Evolutionary conservation across 2,888 invertebrate species (phyloP).

Genomic region (Meiosimyza decipiens): DNA sequence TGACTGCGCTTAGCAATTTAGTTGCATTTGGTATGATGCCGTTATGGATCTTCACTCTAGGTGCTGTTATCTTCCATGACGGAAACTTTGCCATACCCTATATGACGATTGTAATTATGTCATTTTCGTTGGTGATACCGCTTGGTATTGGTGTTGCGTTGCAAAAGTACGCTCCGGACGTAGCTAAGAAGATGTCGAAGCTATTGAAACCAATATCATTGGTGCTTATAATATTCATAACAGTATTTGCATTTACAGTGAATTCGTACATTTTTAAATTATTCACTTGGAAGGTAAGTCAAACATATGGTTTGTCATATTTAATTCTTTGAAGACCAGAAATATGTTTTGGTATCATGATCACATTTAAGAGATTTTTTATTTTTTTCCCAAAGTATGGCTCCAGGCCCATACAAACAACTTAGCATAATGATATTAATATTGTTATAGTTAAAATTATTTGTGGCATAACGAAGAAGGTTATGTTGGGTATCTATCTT

Average conservation of each 20-base stretch:
- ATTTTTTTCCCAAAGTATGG: no score
- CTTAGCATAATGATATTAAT: no score
- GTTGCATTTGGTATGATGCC: constrained; percentile 92
- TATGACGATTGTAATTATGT: constrained; percentile 76
- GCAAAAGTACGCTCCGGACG: constrained; percentile 74
- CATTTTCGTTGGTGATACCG: constrained; percentile 80
- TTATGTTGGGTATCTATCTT: no score
- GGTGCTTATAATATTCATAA: constrained; percentile 80
- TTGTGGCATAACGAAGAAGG: no score
- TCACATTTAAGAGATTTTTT: background rate
- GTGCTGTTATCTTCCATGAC: constrained; percentile 76
- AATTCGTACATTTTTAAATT: constrained; percentile 87
- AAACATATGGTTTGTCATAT: background rate
- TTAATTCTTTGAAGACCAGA: background rate
- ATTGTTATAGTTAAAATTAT: no score
- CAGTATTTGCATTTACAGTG: constrained; percentile 84
- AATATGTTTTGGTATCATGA: no score
- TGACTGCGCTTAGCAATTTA: constrained; percentile 90
- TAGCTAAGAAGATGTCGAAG: constrained; percentile 76
- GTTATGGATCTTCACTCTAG: constrained; percentile 87
- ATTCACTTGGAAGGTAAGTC: constrained; percentile 82
- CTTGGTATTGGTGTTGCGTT: constrained; percentile 73
- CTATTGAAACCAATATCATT: constrained; percentile 84
- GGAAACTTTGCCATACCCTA: constrained; percentile 82
- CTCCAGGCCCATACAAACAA: no score